Conservation (phyloP, 2,113 vertebrate genomes). For the Cynocephalus volans region DNA sequence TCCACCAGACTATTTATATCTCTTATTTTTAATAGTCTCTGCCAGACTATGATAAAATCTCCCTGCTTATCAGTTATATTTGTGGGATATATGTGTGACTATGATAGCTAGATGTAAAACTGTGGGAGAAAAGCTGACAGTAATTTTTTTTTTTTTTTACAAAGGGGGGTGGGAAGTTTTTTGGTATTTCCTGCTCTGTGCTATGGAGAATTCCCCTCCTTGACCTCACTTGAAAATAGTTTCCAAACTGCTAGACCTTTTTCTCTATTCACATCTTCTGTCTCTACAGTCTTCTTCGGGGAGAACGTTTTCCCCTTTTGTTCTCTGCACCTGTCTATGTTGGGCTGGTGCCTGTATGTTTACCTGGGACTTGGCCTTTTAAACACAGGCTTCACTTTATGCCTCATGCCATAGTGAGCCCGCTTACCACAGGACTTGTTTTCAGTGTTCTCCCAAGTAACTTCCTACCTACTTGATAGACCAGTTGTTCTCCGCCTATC, state of each 20-base stretch:
- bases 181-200: background rate
- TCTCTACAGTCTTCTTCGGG: background rate
- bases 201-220: background rate
- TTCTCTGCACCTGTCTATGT: background rate
- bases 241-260: background rate
- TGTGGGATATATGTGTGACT: constrained; percentile 64
- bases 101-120: constrained; percentile 61
- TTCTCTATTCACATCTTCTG: background rate
- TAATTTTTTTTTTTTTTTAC: background rate
- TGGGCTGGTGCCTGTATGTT: background rate
- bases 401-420: background rate
- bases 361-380: background rate
- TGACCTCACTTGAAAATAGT: background rate
- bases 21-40: background rate
- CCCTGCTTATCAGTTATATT: constrained; percentile 64
- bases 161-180: background rate
- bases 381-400: background rate
- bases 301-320: background rate
- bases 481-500: background rate
- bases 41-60: constrained; percentile 25
- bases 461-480: background rate
- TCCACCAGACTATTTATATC: constrained; percentile 62
- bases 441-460: background rate
- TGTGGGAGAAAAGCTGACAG: background rate
- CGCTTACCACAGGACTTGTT: background rate